A percentile compares a stretch with the other conserved stretches of the same genome.
phyloP scores from a whole-genome alignment of 2,113 vertebrate genomes.

The Melanostigma gelatinosum region DNA sequence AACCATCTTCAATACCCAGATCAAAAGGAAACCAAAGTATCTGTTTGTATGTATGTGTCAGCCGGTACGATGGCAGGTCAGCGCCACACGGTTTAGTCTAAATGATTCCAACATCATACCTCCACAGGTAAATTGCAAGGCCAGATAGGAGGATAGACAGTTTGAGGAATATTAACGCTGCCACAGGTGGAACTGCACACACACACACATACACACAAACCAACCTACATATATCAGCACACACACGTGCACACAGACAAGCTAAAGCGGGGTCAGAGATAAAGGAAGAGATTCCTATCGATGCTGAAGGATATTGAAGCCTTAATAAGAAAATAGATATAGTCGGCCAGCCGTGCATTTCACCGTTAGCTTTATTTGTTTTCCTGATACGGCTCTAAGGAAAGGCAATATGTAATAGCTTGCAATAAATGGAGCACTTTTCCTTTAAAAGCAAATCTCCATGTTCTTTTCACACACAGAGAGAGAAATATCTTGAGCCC shows the following conservation, averaged over 20 bases:
- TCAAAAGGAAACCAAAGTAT: neutral
- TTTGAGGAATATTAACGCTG: conserved; percentile 59
- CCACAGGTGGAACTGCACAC: conserved; percentile 53
- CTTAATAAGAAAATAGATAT: conserved; percentile 83
- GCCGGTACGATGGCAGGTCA: conserved; percentile 12
- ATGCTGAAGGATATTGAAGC: conserved; percentile 83
- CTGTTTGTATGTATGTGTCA: too few relatives aligned
- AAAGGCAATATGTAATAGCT: conserved; percentile 76
- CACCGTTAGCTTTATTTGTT: conserved; percentile 80
- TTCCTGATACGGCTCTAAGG: conserved; percentile 75
- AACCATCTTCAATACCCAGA: neutral
- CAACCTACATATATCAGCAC: neutral
- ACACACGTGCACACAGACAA: conserved; percentile 47
- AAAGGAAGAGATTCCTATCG: conserved; percentile 78
- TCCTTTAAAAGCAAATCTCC: conserved; percentile 57
- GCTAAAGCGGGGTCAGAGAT: conserved; percentile 78
- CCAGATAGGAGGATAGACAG: conserved; percentile 17
- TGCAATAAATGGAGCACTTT: conserved; percentile 69
- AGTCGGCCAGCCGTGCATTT: conserved; percentile 71
- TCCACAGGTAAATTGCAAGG: conserved; percentile 9
- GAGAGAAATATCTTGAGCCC: neutral
- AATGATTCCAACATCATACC: conserved; percentile 20
- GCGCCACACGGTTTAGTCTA: neutral
- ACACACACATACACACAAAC: conserved; percentile 1
- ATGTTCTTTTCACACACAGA: conserved; percentile 20